phyloP scores from a whole-genome alignment of 2,888 invertebrate species.

The Spilarctia lutea region DNA sequence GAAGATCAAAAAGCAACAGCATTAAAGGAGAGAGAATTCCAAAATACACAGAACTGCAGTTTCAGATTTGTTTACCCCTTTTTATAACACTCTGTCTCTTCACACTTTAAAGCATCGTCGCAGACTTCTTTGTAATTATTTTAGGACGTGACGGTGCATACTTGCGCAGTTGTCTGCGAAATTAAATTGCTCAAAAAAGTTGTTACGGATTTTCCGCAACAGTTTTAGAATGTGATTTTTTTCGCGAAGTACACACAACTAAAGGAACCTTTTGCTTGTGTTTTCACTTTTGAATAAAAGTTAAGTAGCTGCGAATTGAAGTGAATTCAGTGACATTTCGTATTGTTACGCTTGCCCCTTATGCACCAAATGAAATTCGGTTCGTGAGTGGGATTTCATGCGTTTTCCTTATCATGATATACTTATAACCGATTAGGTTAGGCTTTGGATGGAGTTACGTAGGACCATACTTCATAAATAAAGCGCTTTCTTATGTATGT shows the following conservation, averaged over 20 bases:
- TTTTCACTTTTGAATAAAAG: slow-evolving; percentile 12
- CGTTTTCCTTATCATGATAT: neutral
- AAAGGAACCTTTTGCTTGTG: slow-evolving; percentile 1
- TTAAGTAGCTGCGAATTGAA: neutral
- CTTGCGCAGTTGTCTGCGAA: slow-evolving; percentile 34
- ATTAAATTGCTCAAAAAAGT: slow-evolving; percentile 33
- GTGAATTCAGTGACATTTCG: slow-evolving; percentile 2
- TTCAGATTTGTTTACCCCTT: neutral
- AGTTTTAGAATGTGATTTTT: slow-evolving; percentile 6
- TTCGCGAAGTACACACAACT: neutral
- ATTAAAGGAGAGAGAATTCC: slow-evolving; percentile 1
- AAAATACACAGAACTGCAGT: neutral
- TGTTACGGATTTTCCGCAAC: neutral
- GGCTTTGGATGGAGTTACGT: neutral
- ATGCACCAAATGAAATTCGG: neutral
- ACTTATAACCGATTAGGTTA: neutral
- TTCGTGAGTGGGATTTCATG: neutral
- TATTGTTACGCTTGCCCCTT: neutral
- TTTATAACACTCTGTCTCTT: slow-evolving; percentile 9
- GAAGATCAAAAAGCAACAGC: neutral
- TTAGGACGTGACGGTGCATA: slow-evolving; percentile 29
- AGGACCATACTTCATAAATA: neutral
- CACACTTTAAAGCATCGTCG: slow-evolving; percentile 14
- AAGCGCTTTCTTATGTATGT: no score
- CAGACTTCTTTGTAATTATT: slow-evolving; percentile 21